Evolutionary conservation across 1,140 invertebrate genomes (phyloP).

Genomic region (Lamellibrachia luymesi): DNA sequence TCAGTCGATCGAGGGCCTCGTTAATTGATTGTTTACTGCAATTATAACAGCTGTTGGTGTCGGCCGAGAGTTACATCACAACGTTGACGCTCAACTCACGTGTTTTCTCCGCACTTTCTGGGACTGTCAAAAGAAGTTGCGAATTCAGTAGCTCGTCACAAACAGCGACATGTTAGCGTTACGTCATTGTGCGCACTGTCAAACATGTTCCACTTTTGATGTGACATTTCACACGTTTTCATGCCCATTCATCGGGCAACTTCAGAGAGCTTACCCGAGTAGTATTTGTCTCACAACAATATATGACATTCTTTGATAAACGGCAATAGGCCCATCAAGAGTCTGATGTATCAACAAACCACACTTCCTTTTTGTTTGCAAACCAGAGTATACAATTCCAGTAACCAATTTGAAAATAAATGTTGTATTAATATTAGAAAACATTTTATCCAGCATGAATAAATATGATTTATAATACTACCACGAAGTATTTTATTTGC

Average conservation of each 20-base stretch:
- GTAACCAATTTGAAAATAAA: background rate
- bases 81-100: background rate
- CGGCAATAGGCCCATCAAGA: background rate
- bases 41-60: constrained; percentile 5
- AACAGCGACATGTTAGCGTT: background rate
- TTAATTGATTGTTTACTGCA: constrained; percentile 1
- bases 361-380: background rate
- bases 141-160: background rate
- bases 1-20: background rate
- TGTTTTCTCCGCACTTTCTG: background rate
- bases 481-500: no score
- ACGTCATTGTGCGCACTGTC: background rate
- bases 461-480: background rate
- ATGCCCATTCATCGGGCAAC: background rate
- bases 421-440: background rate
- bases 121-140: background rate
- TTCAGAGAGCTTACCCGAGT: background rate
- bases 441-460: no score
- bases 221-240: background rate
- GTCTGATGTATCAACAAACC: background rate
- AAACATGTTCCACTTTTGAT: background rate
- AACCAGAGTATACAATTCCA: background rate
- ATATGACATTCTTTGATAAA: background rate
- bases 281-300: background rate
- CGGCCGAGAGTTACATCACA: background rate